These are phyloP conservation scores for Drosophila ficusphila DNA, from an alignment of 1,140 invertebrate species.

Conservation along the genomic window DNA sequence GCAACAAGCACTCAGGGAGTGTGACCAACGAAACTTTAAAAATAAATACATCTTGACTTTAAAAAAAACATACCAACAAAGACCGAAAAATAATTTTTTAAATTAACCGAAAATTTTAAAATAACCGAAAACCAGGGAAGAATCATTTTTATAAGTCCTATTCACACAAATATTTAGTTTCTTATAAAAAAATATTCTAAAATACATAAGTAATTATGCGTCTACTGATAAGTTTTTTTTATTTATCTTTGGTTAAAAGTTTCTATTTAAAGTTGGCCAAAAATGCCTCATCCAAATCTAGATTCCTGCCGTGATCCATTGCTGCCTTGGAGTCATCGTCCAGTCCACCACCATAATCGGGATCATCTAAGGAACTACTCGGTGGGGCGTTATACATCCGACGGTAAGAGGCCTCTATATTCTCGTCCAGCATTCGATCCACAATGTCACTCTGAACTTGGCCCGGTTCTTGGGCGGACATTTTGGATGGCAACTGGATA, in stretches of 20 bases:
- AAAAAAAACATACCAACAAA: no score
- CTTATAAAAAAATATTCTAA: no score
- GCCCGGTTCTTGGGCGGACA: background rate
- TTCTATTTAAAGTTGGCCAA: slow-evolving; percentile 30
- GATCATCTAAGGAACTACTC: slow-evolving; percentile 24
- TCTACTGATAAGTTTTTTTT: no score
- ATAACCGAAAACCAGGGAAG: no score
- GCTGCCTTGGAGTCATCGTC: slow-evolving; percentile 77
- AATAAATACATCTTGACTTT: no score
- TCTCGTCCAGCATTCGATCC: slow-evolving; percentile 76
- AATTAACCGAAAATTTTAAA: no score
- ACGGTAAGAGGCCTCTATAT: slow-evolving; percentile 73
- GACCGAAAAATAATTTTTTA: no score
- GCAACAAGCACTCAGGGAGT: slow-evolving; percentile 35
- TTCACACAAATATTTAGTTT: no score
- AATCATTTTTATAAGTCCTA: no score
- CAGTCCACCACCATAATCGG: slow-evolving; percentile 52
- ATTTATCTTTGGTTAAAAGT: no score
- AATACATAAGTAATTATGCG: no score
- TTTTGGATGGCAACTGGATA: background rate
- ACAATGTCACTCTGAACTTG: slow-evolving; percentile 55
- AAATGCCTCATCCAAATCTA: slow-evolving; percentile 45
- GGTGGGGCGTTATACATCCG: slow-evolving; percentile 64
- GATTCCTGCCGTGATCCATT: slow-evolving; percentile 45
- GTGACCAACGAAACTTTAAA: no score